Evolutionary conservation across 2,888 invertebrate species (phyloP).

Genomic region (Heliconius hortense): DNA sequence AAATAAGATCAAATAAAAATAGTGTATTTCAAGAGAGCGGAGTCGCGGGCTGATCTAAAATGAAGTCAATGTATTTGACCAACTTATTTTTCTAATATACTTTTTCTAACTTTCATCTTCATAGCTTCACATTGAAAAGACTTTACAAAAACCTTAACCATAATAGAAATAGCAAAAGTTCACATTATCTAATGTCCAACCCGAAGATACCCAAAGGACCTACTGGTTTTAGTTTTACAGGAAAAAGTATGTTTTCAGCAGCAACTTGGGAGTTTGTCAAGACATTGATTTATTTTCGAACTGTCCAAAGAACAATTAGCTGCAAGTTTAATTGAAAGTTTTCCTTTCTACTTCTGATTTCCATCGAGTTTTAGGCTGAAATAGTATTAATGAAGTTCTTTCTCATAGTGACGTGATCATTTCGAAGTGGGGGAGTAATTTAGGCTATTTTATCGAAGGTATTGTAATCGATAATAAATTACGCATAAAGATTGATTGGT

Average conservation of each 20-base stretch:
- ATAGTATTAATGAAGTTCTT: neutral
- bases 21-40: too few relatives aligned
- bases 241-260: slow-evolving; percentile 32
- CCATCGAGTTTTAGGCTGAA: slow-evolving; percentile 1
- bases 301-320: slow-evolving; percentile 27
- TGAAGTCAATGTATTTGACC: too few relatives aligned
- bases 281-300: slow-evolving; percentile 37
- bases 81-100: neutral
- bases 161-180: slow-evolving; percentile 14
- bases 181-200: slow-evolving; percentile 7
- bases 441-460: neutral
- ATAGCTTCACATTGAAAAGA: neutral
- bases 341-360: slow-evolving; percentile 1
- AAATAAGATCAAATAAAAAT: neutral
- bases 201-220: neutral
- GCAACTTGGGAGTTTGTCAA: slow-evolving; percentile 26
- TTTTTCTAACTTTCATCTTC: neutral
- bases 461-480: neutral
- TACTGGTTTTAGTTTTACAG: slow-evolving; percentile 30
- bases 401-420: neutral
- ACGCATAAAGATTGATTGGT: neutral
- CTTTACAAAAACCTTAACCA: neutral
- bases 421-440: neutral
- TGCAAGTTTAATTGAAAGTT: slow-evolving; percentile 22
- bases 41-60: too few relatives aligned